Conservation (phyloP, 2,888 invertebrate genomes). For the Epirrita christyi region DNA sequence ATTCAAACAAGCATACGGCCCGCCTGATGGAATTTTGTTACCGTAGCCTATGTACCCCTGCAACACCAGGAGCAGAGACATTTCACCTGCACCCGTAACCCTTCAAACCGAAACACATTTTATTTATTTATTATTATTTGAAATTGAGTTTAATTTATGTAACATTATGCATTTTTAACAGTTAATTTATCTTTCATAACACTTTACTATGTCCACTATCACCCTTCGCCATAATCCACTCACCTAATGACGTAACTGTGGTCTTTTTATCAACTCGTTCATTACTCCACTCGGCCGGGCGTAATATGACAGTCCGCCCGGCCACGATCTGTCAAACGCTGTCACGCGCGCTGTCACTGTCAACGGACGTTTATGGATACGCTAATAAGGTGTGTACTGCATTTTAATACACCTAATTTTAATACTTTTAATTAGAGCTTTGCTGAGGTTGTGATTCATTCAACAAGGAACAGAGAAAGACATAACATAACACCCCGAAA, state of each 20-base stretch:
- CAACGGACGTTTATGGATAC: slow-evolving; percentile 40
- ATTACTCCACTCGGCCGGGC: slow-evolving; percentile 15
- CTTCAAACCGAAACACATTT: too few relatives aligned
- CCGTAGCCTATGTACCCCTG: too few relatives aligned
- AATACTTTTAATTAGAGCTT: neutral
- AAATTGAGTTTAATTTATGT: too few relatives aligned
- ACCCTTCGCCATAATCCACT: slow-evolving; percentile 18
- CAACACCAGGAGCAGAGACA: too few relatives aligned
- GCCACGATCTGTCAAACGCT: slow-evolving; percentile 71
- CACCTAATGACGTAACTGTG: slow-evolving; percentile 16
- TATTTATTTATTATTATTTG: too few relatives aligned
- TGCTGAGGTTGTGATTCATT: too few relatives aligned
- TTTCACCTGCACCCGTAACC: too few relatives aligned
- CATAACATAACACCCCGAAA: too few relatives aligned
- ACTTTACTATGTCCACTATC: slow-evolving; percentile 1
- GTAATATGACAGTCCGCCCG: slow-evolving; percentile 70
- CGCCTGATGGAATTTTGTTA: too few relatives aligned
- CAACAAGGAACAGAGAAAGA: too few relatives aligned
- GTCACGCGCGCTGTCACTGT: slow-evolving; percentile 49
- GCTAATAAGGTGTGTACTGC: slow-evolving; percentile 30
- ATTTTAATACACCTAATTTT: neutral
- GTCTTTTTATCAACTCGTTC: slow-evolving; percentile 21
- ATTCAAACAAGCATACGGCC: too few relatives aligned
- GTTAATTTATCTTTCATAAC: neutral
- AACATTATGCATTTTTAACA: too few relatives aligned